Evolutionary conservation across 2,888 invertebrate species (phyloP).

Genomic region (Cantharis rustica): DNA sequence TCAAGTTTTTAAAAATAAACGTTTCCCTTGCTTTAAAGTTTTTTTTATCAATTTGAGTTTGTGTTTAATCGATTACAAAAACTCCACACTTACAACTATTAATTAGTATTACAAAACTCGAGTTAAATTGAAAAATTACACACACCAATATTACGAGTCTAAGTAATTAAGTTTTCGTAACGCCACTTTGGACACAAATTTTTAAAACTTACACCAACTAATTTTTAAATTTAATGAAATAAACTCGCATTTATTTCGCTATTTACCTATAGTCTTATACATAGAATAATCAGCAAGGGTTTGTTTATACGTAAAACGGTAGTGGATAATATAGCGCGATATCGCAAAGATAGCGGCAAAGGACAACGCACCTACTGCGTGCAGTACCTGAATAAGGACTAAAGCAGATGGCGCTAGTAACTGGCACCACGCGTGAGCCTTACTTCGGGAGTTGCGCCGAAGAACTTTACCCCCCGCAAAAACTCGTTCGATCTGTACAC

Average conservation of each 20-base stretch:
- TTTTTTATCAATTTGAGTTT: not conserved
- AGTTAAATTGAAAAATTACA: not conserved
- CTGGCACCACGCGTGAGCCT: constrained; percentile 41
- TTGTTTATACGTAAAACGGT: not conserved
- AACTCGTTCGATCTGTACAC: constrained; percentile 40
- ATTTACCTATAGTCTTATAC: not conserved
- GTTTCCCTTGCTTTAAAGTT: not conserved
- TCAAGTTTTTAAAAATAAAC: not conserved
- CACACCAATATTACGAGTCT: not conserved
- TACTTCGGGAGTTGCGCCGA: constrained; percentile 42
- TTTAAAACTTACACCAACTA: not conserved
- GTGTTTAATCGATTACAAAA: not conserved
- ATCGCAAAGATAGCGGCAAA: constrained; percentile 29
- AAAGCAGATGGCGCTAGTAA: constrained; percentile 44
- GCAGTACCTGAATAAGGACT: constrained; percentile 41
- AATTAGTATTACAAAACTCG: not conserved
- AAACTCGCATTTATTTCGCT: not conserved
- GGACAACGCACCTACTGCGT: constrained; percentile 41
- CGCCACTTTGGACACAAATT: not conserved
- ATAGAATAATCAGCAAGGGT: not conserved
- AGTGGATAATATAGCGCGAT: constrained; percentile 19
- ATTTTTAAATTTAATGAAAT: not conserved
- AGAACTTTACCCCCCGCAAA: constrained; percentile 29
- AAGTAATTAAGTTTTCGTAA: not conserved
- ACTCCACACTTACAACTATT: not conserved